Percentiles rank a stretch among this genome's conserved stretches.
Evolutionary conservation across 1,140 invertebrate species (phyloP).

Genomic region (Augochlora pura): DNA sequence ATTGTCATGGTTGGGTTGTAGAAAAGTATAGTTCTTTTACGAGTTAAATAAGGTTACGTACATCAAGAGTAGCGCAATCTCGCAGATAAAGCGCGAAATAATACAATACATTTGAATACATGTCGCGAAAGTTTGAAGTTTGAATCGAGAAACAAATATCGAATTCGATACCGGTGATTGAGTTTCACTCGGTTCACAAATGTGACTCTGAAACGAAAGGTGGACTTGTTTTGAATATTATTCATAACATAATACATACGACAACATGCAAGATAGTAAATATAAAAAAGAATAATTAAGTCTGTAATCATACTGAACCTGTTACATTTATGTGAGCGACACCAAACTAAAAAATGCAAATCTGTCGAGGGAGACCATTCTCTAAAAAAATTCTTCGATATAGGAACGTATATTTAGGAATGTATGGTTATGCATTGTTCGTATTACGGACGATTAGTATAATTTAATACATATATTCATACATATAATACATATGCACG

Average conservation of each 20-base stretch:
- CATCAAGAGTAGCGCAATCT: constrained; percentile 1
- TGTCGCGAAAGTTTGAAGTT: neutral
- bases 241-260: neutral
- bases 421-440: neutral
- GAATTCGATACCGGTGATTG: neutral
- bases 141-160: constrained; percentile 8
- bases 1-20: neutral
- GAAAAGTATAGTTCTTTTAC: neutral
- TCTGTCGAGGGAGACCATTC: too few relatives aligned
- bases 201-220: neutral
- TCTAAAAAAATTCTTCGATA: too few relatives aligned
- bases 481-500: too few relatives aligned
- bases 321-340: neutral
- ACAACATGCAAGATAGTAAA: constrained; percentile 12
- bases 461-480: too few relatives aligned
- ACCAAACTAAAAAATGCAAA: neutral
- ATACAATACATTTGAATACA: too few relatives aligned
- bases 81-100: neutral
- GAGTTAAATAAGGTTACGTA: constrained; percentile 7
- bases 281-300: neutral
- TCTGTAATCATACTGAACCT: too few relatives aligned
- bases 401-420: too few relatives aligned
- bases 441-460: too few relatives aligned
- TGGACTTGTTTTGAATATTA: constrained; percentile 5
- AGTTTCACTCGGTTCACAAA: neutral